Evolutionary conservation across 2,797 vertebrate genomes (phyloP), one percentile per base, ranked within the genome.

Genomic region (Meriones psammophilus): DNA sequence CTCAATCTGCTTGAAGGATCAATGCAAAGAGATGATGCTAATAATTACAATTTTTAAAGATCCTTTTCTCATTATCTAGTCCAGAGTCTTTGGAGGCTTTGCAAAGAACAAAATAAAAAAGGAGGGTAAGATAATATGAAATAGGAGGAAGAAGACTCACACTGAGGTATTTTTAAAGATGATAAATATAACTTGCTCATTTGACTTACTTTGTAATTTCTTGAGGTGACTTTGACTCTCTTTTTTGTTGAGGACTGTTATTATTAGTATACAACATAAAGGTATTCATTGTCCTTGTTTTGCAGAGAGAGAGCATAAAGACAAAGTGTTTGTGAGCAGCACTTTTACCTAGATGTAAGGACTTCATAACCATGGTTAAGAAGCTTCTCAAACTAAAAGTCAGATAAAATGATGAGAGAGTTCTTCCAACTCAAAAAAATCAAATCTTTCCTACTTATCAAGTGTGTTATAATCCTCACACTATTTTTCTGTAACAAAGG

Each of bases 161-260:
- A 30, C 28, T 60, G 77, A 96, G 90, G 87, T 50, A 88, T 56
- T 54, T 26, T 50, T 33, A 66, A 66, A 69, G 88, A 93, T 80
- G 68, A 68, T 76, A 93, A 91, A 76, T 74, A 39, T 50, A 94
- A 46, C 68, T 85, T 60, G 12, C 28, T 4, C 8, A 20, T 62
- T 36, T 64, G 39, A 92, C 68, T 94, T 99, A 99, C 50, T 99
- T 99, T 85, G 98, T 99, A 98, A 76, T 89, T 84, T 77, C 87
- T 58, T 78, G 93, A 78, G 50, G 22, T 88, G 12, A 33, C 26
- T 60, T 80, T 81, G 42, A 74, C 9, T 94, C 62, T 91, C 39
- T 10, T 54, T 20, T 56, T 74, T 36, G 39, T 20, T 33, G 77
- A 76, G 1, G 18, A 46, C 22, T 30, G 4, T n/a, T 92, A 91